phyloP scores from a whole-genome alignment of 2,113 vertebrate species.

The Eclectus roratus region DNA sequence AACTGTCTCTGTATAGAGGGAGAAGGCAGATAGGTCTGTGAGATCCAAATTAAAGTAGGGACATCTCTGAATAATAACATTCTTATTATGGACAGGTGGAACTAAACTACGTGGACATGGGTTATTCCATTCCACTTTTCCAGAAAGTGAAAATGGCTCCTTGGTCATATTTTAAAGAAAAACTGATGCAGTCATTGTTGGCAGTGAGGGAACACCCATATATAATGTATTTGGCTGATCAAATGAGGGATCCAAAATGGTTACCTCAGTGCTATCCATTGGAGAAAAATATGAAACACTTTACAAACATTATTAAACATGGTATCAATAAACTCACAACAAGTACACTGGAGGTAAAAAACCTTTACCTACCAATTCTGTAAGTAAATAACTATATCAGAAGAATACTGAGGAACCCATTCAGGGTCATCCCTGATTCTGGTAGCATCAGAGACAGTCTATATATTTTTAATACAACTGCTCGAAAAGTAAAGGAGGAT shows the following conservation, averaged over 20 bases:
- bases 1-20: neutral
- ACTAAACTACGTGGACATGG: neutral
- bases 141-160: neutral
- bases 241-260: neutral
- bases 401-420: neutral
- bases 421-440: neutral
- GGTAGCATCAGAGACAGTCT: neutral
- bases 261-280: neutral
- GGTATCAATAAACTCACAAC: neutral
- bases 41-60: neutral
- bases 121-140: neutral
- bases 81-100: neutral
- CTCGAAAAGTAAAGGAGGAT: neutral
- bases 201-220: neutral
- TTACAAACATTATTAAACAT: neutral
- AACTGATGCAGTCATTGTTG: neutral
- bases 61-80: neutral
- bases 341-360: neutral
- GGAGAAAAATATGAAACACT: neutral
- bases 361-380: neutral
- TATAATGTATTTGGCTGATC: neutral
- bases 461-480: neutral
- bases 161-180: neutral
- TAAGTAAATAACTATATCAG: neutral
- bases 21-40: neutral